Conservation (phyloP, 1,140 invertebrate genomes). For the Portunus trituberculatus region DNA sequence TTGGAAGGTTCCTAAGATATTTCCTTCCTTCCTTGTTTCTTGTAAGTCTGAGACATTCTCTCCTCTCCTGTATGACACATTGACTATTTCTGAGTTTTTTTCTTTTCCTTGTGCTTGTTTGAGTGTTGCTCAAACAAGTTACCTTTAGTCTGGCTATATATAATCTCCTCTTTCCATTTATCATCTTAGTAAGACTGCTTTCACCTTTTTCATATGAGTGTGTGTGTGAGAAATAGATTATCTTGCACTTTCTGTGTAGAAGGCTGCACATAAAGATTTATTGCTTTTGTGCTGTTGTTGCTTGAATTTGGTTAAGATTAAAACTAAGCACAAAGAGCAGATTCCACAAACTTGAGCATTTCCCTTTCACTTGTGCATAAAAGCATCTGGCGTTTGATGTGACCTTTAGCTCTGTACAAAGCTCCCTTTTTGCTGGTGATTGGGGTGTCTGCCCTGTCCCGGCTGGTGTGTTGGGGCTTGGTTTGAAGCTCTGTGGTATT, state of each 20-base stretch:
- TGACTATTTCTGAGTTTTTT: not conserved
- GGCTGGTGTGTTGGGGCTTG: not conserved
- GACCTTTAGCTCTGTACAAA: conserved; percentile 21
- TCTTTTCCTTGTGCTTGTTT: not conserved
- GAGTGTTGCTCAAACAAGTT: not conserved
- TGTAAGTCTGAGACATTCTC: too few relatives aligned
- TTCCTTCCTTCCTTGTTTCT: too few relatives aligned
- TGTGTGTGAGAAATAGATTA: not conserved
- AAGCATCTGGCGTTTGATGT: not conserved
- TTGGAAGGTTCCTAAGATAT: too few relatives aligned
- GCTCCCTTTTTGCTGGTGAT: not conserved
- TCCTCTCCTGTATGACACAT: too few relatives aligned
- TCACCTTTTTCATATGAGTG: not conserved
- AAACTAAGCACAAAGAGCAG: not conserved
- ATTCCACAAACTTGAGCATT: not conserved
- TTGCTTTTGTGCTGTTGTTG: not conserved
- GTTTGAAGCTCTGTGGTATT: not conserved
- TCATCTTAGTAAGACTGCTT: not conserved
- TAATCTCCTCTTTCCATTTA: not conserved
- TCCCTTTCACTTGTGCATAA: not conserved
- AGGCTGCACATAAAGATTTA: not conserved
- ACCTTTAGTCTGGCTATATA: not conserved
- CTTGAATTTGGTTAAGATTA: not conserved
- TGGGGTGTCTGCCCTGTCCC: too few relatives aligned
- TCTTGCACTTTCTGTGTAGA: not conserved